Percentiles rank a stretch among this genome's conserved stretches.
Evolutionary conservation across 2,113 vertebrate species (phyloP).

Genomic region (Ailuropoda melanoleuca): DNA sequence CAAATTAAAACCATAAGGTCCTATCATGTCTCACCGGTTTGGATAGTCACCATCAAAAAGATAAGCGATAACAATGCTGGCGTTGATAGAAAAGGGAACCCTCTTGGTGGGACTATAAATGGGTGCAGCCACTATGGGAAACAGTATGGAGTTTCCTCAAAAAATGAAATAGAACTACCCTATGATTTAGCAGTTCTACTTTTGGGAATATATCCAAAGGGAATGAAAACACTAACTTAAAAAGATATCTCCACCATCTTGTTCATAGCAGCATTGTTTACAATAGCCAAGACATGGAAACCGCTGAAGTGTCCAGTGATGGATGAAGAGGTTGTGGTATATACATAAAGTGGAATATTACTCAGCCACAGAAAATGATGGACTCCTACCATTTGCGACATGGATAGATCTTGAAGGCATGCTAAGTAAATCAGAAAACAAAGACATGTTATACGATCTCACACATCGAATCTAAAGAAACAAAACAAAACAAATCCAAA

Average conservation of each 20-base stretch:
- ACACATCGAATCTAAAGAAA: not conserved
- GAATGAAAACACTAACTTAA: not conserved
- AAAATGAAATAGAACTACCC: not conserved
- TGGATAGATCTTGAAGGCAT: not conserved
- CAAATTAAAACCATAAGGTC: not conserved
- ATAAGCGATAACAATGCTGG: not conserved
- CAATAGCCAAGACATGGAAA: not conserved
- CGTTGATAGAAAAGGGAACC: not conserved
- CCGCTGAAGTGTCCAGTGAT: not conserved
- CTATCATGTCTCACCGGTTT: not conserved
- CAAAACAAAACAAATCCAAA: not conserved
- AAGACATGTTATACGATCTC: not conserved
- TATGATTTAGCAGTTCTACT: not conserved
- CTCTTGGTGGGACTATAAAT: not conserved
- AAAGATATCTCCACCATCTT: not conserved
- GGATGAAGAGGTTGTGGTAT: not conserved
- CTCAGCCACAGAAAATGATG: not conserved
- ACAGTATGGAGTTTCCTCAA: not conserved
- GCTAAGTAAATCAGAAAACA: not conserved
- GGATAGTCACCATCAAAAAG: not conserved
- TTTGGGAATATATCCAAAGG: not conserved
- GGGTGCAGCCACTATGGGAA: not conserved
- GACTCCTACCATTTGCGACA: not conserved
- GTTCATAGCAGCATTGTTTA: not conserved
- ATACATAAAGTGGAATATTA: not conserved